Base-by-base conservation (phyloP, 2,797 vertebrate genomes). In the Pampus argenteus region DNA sequence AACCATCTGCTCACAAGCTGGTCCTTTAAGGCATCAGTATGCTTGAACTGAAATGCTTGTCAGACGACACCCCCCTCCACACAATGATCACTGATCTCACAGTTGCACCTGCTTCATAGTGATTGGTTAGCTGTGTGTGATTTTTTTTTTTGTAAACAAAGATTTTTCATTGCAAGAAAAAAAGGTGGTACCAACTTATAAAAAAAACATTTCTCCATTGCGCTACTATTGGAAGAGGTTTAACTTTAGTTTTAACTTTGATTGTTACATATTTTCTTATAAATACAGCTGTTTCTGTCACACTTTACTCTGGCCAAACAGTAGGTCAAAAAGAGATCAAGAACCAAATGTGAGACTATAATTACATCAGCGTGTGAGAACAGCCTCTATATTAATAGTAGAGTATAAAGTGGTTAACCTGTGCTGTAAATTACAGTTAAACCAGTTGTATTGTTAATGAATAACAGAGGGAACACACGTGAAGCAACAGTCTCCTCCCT, bases 371-470 rank as follows among this genome's bases (percentile, higher is more conserved):
- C 36, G 42, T 58, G 47, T 76, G 59, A 62, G 22, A 60, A 47
- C 29, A 22, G 20, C 11, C 47, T 59, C 8, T 3, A 9, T 73
- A n/a, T 60, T 45, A 57, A 65, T 69, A 8, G 67, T 28, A 44
- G n/a, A 54, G 20, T 55, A 36, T 18, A 38, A 72, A 65, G 15
- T 29, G 29, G 71, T 65, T 54, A 59, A 79, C 56, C 68, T 31
- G 40, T 77, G 47, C 57, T 69, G 52, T 66, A 66, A 79, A 76
- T 79, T 48, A 69, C 60, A 74, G 40, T 63, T 66, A n/a, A 72
- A 51, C n/a, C 54, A 57, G 17, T 20, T n/a, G 74, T 63, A 61
- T 78, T 79, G 72, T 83, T 79, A 18, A 81, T 76, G 65, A 61
- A 74, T 42, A 29, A 59, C 2, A 2, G 23, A 52, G 40, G 48